Conservation (phyloP, 1,140 invertebrate species). For the Brachionus calyciflorus region DNA sequence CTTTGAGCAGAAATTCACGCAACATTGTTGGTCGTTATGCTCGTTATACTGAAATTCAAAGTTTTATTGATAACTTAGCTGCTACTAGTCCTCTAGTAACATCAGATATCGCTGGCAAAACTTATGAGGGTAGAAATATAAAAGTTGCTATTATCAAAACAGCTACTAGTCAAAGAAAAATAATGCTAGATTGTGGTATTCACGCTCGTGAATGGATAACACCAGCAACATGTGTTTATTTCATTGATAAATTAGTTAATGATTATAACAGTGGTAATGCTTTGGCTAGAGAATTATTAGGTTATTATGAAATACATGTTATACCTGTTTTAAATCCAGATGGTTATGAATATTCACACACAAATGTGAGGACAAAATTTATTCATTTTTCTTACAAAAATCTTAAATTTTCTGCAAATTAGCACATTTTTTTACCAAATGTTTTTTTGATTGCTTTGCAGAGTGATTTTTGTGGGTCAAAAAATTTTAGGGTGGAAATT, state of each 20-base stretch:
- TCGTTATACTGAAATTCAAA: slow-evolving; percentile 2
- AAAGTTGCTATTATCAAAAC: slow-evolving; percentile 38
- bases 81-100: neutral
- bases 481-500: no score
- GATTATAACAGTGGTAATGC: slow-evolving; percentile 12
- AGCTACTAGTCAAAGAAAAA: neutral
- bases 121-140: slow-evolving; percentile 19
- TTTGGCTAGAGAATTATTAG: neutral
- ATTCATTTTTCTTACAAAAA: no score
- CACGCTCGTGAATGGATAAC: slow-evolving; percentile 57
- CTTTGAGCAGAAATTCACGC: no score
- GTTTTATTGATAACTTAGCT: slow-evolving; percentile 17
- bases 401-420: no score
- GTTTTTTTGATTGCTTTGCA: no score
- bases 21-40: slow-evolving; percentile 33
- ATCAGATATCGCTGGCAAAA: neutral
- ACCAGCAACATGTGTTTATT: slow-evolving; percentile 50
- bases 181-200: slow-evolving; percentile 44
- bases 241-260: slow-evolving; percentile 32
- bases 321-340: slow-evolving; percentile 43
- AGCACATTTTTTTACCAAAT: no score
- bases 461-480: no score
- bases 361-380: slow-evolving; percentile 12
- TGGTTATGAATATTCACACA: slow-evolving; percentile 36
- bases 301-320: slow-evolving; percentile 34